phyloP scores from a whole-genome alignment of 2,888 invertebrate species.

The Perizoma flavofasciatum region DNA sequence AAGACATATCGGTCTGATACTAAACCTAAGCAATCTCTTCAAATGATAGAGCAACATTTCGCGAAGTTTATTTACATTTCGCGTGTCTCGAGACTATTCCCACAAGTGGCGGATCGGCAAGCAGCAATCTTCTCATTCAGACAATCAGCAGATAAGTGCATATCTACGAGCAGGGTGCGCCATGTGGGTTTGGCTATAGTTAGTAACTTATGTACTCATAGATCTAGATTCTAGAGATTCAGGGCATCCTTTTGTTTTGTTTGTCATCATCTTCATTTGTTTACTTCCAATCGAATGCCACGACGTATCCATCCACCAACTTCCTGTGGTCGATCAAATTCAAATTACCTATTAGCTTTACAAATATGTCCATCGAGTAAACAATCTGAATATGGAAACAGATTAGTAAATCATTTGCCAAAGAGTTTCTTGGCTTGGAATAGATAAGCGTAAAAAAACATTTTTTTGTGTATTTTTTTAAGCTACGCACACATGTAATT shows the following conservation, averaged over 20 bases:
- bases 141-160: conserved; percentile 50
- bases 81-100: conserved; percentile 46
- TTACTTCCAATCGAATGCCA: too few relatives aligned
- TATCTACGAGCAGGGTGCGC: conserved; percentile 36
- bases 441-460: too few relatives aligned
- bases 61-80: conserved; percentile 33
- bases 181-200: conserved; percentile 16
- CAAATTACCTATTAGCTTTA: too few relatives aligned
- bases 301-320: too few relatives aligned
- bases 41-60: conserved; percentile 1
- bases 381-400: too few relatives aligned
- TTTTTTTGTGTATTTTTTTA: too few relatives aligned
- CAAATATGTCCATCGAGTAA: too few relatives aligned
- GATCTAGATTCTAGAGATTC: background rate
- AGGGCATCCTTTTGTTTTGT: background rate
- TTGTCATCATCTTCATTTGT: background rate
- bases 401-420: too few relatives aligned
- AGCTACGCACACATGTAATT: too few relatives aligned
- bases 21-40: conserved; percentile 3
- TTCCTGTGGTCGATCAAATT: too few relatives aligned
- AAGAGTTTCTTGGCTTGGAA: too few relatives aligned
- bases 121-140: conserved; percentile 61
- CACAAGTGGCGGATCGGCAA: conserved; percentile 37
- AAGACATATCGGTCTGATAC: background rate
- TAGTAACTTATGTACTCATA: background rate